phyloP scores from a whole-genome alignment of 2,888 invertebrate species.

The Drosophila nr. perissopoda region DNA sequence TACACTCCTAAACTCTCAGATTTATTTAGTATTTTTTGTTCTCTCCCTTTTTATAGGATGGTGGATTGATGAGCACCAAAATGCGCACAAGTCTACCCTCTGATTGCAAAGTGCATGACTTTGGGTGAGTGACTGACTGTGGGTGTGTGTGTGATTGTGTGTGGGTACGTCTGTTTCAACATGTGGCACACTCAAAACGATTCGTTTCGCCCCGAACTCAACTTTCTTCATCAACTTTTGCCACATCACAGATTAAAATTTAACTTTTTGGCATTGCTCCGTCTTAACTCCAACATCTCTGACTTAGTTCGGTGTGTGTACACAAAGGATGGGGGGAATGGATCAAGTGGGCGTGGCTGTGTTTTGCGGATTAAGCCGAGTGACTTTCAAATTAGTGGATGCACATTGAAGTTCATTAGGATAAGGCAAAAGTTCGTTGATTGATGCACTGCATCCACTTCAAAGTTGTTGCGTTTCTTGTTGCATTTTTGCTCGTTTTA shows the following conservation, averaged over 20 bases:
- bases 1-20: slow-evolving; percentile 58
- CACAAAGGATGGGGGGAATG: slow-evolving; percentile 2
- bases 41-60: slow-evolving; percentile 3
- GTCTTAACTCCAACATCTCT: slow-evolving; percentile 46
- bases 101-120: slow-evolving; percentile 11
- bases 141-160: slow-evolving; percentile 20
- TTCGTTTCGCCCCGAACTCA: slow-evolving; percentile 46
- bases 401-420: slow-evolving; percentile 73
- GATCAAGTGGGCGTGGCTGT: slow-evolving; percentile 44
- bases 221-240: slow-evolving; percentile 78
- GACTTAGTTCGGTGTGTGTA: slow-evolving; percentile 22
- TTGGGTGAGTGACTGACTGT: slow-evolving; percentile 8
- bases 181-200: slow-evolving; percentile 59
- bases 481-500: slow-evolving; percentile 26
- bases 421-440: slow-evolving; percentile 67
- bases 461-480: slow-evolving; percentile 16
- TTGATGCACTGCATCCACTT: slow-evolving; percentile 61
- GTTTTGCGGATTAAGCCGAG: slow-evolving; percentile 69
- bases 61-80: slow-evolving; percentile 7
- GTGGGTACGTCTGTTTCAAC: slow-evolving; percentile 55
- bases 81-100: slow-evolving; percentile 11
- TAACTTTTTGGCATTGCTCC: slow-evolving; percentile 72
- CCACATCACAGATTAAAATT: slow-evolving; percentile 80
- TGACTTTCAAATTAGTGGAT: slow-evolving; percentile 77
- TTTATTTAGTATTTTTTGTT: slow-evolving; percentile 59